These are phyloP conservation scores for Falco columbarius DNA, from an alignment of 2,797 vertebrate species.

Conservation along the genomic window DNA sequence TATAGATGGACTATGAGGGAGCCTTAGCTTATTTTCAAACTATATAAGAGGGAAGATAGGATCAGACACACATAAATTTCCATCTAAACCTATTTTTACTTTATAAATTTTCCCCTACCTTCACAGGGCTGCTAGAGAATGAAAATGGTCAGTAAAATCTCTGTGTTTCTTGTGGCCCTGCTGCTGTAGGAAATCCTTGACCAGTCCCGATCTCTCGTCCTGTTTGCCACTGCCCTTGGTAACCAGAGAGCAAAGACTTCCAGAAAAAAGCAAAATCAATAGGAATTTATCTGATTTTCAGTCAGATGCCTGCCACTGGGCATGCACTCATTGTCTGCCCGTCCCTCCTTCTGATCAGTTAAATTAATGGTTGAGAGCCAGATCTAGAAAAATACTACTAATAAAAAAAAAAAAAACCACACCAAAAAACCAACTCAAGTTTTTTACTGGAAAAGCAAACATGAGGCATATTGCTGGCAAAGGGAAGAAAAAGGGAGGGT, in stretches of 20 bases:
- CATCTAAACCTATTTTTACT: not conserved
- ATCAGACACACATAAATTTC: not conserved
- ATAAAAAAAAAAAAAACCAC: not conserved
- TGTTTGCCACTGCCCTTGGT: not conserved
- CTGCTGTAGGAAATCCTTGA: not conserved
- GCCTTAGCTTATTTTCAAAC: not conserved
- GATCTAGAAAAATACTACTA: not conserved
- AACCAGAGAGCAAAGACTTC: not conserved
- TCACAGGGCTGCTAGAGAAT: not conserved
- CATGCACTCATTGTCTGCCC: not conserved
- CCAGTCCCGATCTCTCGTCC: not conserved
- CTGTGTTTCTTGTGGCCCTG: not conserved
- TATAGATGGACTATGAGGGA: not conserved
- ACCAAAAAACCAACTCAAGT: not conserved
- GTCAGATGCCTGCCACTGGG: not conserved
- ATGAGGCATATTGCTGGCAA: not conserved
- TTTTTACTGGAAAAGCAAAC: not conserved
- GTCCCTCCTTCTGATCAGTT: not conserved
- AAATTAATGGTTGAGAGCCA: not conserved
- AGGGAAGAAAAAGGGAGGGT: not conserved
- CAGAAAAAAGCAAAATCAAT: not conserved
- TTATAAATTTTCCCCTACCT: not conserved
- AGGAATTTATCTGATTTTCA: conserved; percentile 1
- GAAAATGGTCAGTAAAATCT: not conserved
- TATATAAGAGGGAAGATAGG: not conserved